phyloP scores from a whole-genome alignment of 2,797 vertebrate species.

The Lepus oiostolus region DNA sequence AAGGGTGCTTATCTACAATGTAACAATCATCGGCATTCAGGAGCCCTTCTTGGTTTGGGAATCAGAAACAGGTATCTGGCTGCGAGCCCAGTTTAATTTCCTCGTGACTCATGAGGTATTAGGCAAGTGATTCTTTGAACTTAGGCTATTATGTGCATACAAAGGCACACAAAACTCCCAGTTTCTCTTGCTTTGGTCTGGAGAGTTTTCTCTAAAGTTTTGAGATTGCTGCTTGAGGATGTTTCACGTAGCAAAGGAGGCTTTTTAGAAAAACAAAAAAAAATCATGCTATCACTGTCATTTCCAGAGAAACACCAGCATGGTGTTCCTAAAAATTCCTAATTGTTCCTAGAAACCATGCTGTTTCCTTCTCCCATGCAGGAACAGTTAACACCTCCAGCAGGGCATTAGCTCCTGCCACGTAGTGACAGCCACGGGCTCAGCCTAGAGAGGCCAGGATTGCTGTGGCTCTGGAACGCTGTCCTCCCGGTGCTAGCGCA shows the following conservation, averaged over 20 bases:
- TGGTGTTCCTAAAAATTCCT: no score
- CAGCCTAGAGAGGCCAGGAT: neutral
- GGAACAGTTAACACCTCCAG: neutral
- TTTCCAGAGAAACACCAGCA: neutral
- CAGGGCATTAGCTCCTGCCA: neutral
- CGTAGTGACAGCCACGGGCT: neutral
- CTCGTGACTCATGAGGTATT: neutral
- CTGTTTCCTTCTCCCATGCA: neutral
- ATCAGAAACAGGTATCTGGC: neutral
- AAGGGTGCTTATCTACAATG: neutral
- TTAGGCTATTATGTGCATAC: neutral
- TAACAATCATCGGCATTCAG: neutral
- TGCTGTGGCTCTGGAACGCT: neutral
- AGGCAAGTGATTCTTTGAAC: constrained; percentile 6
- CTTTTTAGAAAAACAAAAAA: neutral
- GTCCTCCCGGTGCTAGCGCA: neutral
- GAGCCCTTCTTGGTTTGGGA: neutral
- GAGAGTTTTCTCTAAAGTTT: neutral
- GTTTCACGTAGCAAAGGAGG: neutral
- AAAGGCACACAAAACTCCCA: neutral
- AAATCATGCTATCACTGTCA: neutral
- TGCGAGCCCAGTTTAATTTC: neutral
- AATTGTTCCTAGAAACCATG: neutral
- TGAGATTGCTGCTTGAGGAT: neutral
- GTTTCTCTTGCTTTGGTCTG: neutral